Conservation (phyloP, 1,140 invertebrate species). For the Trichoplusia ni region DNA sequence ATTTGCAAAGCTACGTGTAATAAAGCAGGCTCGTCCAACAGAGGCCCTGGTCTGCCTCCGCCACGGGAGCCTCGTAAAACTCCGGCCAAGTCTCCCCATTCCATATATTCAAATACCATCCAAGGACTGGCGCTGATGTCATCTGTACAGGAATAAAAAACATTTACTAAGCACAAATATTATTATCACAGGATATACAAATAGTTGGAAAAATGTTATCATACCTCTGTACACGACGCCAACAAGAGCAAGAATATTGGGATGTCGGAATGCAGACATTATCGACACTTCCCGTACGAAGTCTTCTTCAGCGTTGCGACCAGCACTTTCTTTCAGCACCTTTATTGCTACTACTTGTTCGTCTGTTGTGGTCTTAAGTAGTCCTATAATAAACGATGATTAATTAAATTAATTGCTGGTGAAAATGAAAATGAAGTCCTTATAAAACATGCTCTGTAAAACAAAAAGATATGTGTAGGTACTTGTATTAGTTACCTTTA, state of each 20-base stretch:
- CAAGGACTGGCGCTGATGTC: conserved; percentile 88
- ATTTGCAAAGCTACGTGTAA: conserved; percentile 87
- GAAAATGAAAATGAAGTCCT: too few species aligned
- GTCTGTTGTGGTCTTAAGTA: conserved; percentile 77
- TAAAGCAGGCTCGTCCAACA: conserved; percentile 79
- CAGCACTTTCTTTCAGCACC: conserved; percentile 91
- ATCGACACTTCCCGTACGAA: conserved; percentile 95
- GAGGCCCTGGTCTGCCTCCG: conserved; percentile 71
- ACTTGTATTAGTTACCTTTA: conserved; percentile 84
- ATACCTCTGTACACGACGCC: conserved; percentile 90
- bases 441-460: background rate
- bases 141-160: conserved; percentile 69
- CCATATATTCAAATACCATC: conserved; percentile 98
- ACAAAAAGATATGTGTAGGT: background rate
- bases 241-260: conserved; percentile 92
- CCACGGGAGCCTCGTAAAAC: conserved; percentile 86
- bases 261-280: conserved; percentile 93
- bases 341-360: conserved; percentile 90
- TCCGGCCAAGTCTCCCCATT: conserved; percentile 92
- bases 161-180: too few species aligned
- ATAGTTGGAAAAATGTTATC: background rate
- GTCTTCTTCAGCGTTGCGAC: conserved; percentile 91
- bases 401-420: too few species aligned
- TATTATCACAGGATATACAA: too few species aligned
- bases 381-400: conserved; percentile 73